Evolutionary conservation across 2,797 vertebrate genomes (phyloP).

Genomic region (Heliangelus exortis): DNA sequence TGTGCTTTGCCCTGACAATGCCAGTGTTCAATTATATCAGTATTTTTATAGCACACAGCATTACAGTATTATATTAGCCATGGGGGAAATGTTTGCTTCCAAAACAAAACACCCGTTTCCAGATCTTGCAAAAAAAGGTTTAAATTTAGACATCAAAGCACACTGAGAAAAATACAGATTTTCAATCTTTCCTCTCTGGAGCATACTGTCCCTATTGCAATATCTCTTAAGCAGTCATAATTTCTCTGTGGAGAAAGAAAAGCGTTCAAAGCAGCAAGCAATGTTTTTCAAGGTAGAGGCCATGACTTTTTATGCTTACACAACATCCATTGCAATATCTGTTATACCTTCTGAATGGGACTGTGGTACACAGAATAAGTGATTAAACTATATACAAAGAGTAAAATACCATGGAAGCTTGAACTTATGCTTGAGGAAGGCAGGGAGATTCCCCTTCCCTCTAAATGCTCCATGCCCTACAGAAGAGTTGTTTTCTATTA

Average conservation of each 20-base stretch:
- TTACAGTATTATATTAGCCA: neutral
- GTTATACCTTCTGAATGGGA: neutral
- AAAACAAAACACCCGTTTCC: neutral
- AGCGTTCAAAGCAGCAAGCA: neutral
- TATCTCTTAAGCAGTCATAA: neutral
- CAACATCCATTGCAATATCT: neutral
- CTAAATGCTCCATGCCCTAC: neutral
- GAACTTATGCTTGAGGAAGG: neutral
- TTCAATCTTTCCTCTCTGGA: neutral
- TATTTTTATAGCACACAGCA: neutral
- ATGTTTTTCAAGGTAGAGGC: neutral
- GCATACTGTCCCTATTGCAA: neutral
- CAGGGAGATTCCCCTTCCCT: neutral
- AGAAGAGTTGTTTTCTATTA: neutral
- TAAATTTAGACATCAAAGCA: neutral
- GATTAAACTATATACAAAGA: neutral
- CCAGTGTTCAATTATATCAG: neutral
- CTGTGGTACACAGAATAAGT: neutral
- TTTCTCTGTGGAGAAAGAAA: neutral
- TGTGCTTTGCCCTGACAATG: neutral
- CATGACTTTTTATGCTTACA: neutral
- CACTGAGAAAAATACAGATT: neutral
- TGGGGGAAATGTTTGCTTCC: neutral
- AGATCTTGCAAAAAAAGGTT: neutral
- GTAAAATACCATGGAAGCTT: neutral